Base-by-base conservation (phyloP, 2,113 vertebrate genomes). In the Scophthalmus maximus region DNA sequence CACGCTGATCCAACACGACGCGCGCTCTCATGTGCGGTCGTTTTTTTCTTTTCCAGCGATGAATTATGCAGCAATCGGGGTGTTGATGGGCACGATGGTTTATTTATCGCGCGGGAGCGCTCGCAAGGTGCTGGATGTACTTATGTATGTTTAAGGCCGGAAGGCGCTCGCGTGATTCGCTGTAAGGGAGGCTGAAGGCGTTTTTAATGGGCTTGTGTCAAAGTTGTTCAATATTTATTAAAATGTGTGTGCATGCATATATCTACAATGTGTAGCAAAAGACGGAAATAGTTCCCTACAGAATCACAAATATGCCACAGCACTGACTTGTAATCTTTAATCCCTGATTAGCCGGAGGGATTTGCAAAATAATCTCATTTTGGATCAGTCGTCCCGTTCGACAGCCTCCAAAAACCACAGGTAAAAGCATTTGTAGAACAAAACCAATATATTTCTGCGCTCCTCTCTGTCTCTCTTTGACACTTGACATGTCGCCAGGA, bases 41-140 rank as follows among this genome's bases (percentile, higher is more conserved):
- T 67, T 76, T 58, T 26, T 53, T 27, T 77, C 66, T 26, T 53
- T 27, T 77, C 66, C 29, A 0, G n/a, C 30, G 61, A 79, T 88
- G 74, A 85, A 87, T 88, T 79, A 88, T 87, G 62, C 56, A 79
- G 61, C 52, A 69, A 73, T 70, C 22, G 1, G 68, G 46, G 52
- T 58, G 62, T 40, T 53, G 81, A 90, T 72, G 22, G 15, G 14
- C 36, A 2, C 18, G 29, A 79, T 84, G 88, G 17, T 83, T 85
- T 78, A 81, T 89, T 89, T 78, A 88, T 89, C 56, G 27, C 6
- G n/a, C 3, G 23, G 23, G 64, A 68, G 74, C 63, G 27, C 25
- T 63, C 32, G 22, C 59, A 25, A 1, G 8, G 22, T 27, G 17
- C 15, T 52, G 14, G 5, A 2, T 51, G 3, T n/a, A n/a, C n/a